A percentile compares a stretch with the other conserved stretches of the same genome.
phyloP scores from a whole-genome alignment of 2,113 vertebrate species.

The Ramphastos sulfuratus region DNA sequence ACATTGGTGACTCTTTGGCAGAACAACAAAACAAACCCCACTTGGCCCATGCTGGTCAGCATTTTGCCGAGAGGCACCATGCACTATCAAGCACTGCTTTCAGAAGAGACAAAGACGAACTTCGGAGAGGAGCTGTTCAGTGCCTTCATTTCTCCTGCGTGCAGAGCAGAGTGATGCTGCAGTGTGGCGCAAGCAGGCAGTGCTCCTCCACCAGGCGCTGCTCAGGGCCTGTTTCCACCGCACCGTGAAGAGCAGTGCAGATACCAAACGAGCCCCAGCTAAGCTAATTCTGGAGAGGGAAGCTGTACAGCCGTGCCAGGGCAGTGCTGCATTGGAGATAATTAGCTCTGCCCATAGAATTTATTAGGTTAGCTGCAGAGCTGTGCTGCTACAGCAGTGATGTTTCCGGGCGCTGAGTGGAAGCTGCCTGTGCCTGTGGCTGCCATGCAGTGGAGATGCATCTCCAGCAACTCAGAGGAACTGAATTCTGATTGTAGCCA shows the following conservation, averaged over 20 bases:
- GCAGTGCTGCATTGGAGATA: constrained; percentile 20
- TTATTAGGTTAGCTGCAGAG: constrained; percentile 49
- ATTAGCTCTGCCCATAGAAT: constrained; percentile 9
- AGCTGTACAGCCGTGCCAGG: neutral
- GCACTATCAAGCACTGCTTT: neutral
- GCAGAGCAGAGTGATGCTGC: neutral
- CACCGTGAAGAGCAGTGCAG: constrained; percentile 47
- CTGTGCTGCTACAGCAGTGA: neutral
- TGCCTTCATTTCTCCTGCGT: neutral
- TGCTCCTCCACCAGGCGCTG: neutral
- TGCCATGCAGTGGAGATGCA: neutral
- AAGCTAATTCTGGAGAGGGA: neutral
- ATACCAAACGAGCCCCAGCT: neutral
- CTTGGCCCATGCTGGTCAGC: neutral
- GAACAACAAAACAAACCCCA: neutral
- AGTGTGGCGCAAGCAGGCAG: neutral
- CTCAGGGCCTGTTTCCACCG: neutral
- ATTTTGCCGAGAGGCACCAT: neutral
- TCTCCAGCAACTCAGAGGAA: neutral
- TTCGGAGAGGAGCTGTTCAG: neutral
- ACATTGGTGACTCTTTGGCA: neutral
- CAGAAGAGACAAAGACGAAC: neutral
- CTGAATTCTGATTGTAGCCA: neutral
- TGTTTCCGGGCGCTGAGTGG: neutral
- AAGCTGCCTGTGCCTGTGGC: neutral